A percentile compares a stretch with the other conserved stretches of the same genome.
Conservation (phyloP, 2,113 vertebrate species). For the Cynoglossus semilaevis region DNA sequence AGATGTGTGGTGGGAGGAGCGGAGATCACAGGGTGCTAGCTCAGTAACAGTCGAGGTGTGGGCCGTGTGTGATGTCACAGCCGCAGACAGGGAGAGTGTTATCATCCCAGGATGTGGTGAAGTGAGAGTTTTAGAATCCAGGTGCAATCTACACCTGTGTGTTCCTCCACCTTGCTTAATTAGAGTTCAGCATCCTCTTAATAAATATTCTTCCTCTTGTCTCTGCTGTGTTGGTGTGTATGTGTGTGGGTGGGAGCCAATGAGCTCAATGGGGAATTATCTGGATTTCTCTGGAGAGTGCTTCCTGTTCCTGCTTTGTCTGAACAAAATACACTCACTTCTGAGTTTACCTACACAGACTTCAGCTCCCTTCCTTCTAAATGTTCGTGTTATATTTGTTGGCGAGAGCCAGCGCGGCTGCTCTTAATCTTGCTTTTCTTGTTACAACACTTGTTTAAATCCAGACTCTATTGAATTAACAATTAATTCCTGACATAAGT, state of each 20-base stretch:
- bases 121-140: conserved; percentile 51
- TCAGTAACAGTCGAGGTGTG: background rate
- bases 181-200: conserved; percentile 73
- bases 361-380: conserved; percentile 31
- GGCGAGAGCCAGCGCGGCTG: background rate
- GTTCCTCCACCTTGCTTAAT: conserved; percentile 68
- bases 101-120: conserved; percentile 33
- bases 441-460: conserved; percentile 4
- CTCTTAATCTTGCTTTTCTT: conserved; percentile 12
- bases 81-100: conserved; percentile 39
- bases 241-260: conserved; percentile 53
- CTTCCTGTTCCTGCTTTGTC: conserved; percentile 29
- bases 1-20: conserved; percentile 35
- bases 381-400: conserved; percentile 5
- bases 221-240: conserved; percentile 25
- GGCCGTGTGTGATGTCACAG: conserved; percentile 44
- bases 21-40: conserved; percentile 15
- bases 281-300: conserved; percentile 57
- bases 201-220: conserved; percentile 71
- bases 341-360: conserved; percentile 31
- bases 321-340: conserved; percentile 27
- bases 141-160: conserved; percentile 76
- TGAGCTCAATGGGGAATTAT: conserved; percentile 72
- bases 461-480: conserved; percentile 12
- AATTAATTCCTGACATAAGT: conserved; percentile 34